Evolutionary conservation across 2,888 invertebrate genomes (phyloP).

Genomic region (Lasioglossum malachurum): DNA sequence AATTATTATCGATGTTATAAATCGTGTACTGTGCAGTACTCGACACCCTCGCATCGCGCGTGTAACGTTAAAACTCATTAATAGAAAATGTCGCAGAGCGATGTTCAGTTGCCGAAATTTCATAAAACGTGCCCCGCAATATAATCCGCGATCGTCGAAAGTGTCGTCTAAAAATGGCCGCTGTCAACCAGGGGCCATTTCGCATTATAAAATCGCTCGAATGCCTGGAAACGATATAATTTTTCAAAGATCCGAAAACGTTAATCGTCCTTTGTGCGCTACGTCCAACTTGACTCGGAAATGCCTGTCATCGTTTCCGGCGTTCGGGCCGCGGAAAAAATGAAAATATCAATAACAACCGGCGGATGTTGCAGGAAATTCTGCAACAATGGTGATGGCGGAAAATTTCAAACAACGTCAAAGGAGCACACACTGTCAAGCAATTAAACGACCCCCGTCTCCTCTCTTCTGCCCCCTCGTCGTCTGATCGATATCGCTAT

Average conservation of each 20-base stretch:
- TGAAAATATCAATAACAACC: constrained; percentile 20
- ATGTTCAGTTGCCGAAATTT: background rate
- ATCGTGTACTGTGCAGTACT: background rate
- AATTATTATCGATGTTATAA: constrained; percentile 6
- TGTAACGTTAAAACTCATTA: background rate
- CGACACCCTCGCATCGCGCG: background rate
- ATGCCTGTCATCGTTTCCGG: background rate
- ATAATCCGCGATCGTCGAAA: background rate
- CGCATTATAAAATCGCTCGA: background rate
- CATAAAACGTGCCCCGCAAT: background rate
- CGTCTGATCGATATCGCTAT: constrained; percentile 17
- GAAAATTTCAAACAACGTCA: constrained; percentile 9
- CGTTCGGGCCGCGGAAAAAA: background rate
- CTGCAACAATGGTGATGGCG: background rate
- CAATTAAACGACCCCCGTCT: constrained; percentile 12
- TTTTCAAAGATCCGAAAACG: background rate
- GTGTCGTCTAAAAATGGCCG: background rate
- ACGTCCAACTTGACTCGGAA: background rate
- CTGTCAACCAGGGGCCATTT: background rate
- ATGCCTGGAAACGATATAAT: background rate
- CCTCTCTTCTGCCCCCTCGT: background rate
- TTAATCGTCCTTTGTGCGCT: background rate
- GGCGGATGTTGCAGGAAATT: background rate
- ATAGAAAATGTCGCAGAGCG: background rate
- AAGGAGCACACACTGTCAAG: background rate